These are phyloP conservation scores for Danio jaintianensis DNA, from an alignment of 2,797 vertebrate species.

Conservation along the genomic window DNA sequence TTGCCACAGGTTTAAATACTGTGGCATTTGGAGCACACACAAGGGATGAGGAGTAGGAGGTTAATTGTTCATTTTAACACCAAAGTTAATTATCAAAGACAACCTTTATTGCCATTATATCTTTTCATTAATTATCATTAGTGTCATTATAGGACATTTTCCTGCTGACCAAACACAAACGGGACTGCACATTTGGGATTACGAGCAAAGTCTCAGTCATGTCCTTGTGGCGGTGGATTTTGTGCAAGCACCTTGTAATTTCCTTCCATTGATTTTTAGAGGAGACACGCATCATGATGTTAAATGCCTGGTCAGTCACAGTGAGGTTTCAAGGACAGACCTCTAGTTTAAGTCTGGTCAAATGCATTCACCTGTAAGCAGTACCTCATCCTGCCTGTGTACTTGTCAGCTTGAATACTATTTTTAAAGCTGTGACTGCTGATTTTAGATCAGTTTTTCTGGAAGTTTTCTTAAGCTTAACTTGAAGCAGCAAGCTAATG, in stretches of 20 bases:
- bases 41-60: conserved; percentile 13
- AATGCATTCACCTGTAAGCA: background rate
- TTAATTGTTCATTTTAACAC: conserved; percentile 51
- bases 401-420: background rate
- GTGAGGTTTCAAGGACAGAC: conserved; percentile 11
- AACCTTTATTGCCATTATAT: conserved; percentile 42
- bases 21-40: conserved; percentile 11
- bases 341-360: conserved; percentile 22
- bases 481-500: background rate
- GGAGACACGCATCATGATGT: conserved; percentile 35
- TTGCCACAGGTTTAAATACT: background rate
- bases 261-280: conserved; percentile 48
- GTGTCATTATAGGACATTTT: conserved; percentile 40
- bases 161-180: conserved; percentile 40
- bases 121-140: conserved; percentile 53
- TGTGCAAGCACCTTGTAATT: conserved; percentile 32
- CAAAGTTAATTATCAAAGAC: conserved; percentile 50
- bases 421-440: background rate
- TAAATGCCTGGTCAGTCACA: conserved; percentile 34
- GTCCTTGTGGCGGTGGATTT: conserved; percentile 29
- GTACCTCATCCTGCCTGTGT: background rate
- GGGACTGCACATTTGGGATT: background rate
- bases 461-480: background rate
- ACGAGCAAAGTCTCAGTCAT: background rate
- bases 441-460: conserved; percentile 1